Base-by-base conservation (phyloP, 2,888 invertebrate species). In the Polyommatus iphigenia region DNA sequence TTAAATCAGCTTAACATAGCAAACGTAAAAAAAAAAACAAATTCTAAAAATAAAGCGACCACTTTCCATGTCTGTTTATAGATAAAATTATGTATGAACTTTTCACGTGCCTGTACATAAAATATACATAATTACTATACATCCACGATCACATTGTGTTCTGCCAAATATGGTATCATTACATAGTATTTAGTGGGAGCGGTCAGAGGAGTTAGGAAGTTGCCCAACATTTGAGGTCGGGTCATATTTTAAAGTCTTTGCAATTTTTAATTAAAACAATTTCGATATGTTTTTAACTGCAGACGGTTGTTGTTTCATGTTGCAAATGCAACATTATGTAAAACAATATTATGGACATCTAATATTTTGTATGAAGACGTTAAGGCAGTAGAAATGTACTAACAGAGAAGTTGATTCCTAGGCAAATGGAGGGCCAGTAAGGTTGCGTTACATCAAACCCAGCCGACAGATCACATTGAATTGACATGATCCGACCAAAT, bases 121-220 rank as follows among this genome's bases (percentile, higher is more conserved):
- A 62, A 29, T 62, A 20, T 24, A n/a, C 59, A 62, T 62, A 29
- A 32, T 32, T 32, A 67, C 18, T 67, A 67, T 18, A 67, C 29
- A 67, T 29, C 15, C 32, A 32, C 32, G 24, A 67, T 32, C 67
- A 67, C 29, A 67, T 32, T 67, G 29, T 67, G 13, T 41, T 46
- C 20, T 20, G 73, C 73, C 73, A 73, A 73, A 75, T 75, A 75
- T 75, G 75, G 75, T 50, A 50, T 54, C 50, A 24, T 75, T 75
- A 54, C 75, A 29, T 73, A 24, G 41, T 13, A 13, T 50, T 54
- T 54, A 75, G 54, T 75, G 75, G 50, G 50, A 50, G 41, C 50
- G 73, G 54, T 54, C 54, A 18, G 54, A 54, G 54, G 18, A 75
- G 5, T 15, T 50, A 29, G 50, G 24, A 24, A 15, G 29, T 75